Conservation (phyloP, 2,797 vertebrate genomes). For the Glossophaga mutica region DNA sequence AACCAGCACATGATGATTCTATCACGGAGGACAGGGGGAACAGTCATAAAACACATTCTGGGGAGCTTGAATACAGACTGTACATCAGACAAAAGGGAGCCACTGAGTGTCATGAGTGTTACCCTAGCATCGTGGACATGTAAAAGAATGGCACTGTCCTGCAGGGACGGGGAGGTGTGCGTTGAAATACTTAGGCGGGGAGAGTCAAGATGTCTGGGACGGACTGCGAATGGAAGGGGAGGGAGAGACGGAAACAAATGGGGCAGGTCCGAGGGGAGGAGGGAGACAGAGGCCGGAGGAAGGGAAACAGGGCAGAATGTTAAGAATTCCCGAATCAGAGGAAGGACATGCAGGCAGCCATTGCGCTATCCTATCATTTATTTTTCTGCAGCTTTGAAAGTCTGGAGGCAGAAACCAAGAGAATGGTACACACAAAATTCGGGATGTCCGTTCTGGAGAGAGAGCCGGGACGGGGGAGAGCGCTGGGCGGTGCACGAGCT, state of each 20-base stretch:
- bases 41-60: background rate
- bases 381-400: background rate
- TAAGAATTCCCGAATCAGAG: background rate
- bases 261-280: background rate
- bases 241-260: background rate
- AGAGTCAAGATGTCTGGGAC: background rate
- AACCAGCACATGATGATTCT: background rate
- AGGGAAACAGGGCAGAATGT: background rate
- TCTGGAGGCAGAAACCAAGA: background rate
- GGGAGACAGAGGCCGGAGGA: background rate
- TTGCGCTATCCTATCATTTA: background rate
- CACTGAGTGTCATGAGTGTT: background rate
- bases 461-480: background rate
- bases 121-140: background rate
- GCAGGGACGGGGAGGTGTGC: background rate
- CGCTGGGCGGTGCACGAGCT: rapidly evolving
- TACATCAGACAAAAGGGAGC: background rate
- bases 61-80: background rate
- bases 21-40: background rate
- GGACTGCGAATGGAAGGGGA: background rate
- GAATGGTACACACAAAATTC: background rate
- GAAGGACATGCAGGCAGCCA: background rate
- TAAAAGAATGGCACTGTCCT: background rate
- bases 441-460: background rate
- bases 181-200: background rate